Evolutionary conservation across 2,113 vertebrate species (phyloP).

Genomic region (Cynopterus brachyotis): DNA sequence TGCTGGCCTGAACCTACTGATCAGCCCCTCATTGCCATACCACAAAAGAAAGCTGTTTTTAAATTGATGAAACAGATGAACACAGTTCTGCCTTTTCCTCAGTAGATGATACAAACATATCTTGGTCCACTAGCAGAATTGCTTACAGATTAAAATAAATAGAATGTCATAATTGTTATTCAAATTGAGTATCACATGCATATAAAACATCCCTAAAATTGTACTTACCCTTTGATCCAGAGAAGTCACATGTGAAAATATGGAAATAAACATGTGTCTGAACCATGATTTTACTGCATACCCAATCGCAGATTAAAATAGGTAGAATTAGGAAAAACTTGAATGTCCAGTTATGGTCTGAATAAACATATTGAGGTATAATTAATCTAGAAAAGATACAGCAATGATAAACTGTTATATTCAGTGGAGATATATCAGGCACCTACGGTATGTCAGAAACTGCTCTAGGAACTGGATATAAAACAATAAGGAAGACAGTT

Average conservation of each 20-base stretch:
- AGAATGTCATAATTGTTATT: not conserved
- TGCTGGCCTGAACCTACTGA: not conserved
- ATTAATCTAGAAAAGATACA: not conserved
- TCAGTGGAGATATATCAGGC: not conserved
- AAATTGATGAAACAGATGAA: constrained; percentile 8
- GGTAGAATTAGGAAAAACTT: not conserved
- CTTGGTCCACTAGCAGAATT: not conserved
- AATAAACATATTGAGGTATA: not conserved
- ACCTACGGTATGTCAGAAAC: not conserved
- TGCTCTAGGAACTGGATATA: not conserved
- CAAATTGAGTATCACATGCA: not conserved
- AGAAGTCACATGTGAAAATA: not conserved
- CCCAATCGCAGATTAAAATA: not conserved
- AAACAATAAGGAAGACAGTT: not conserved
- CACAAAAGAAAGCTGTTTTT: not conserved
- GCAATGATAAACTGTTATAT: not conserved
- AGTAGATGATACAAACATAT: constrained; percentile 38
- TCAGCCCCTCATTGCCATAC: not conserved
- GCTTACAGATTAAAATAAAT: not conserved
- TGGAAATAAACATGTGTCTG: not conserved
- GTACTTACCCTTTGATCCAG: not conserved
- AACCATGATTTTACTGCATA: not conserved
- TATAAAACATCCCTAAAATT: not conserved
- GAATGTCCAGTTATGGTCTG: not conserved
- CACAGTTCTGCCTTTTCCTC: not conserved